Conservation (phyloP, 2,113 vertebrate species). For the Apus apus region DNA sequence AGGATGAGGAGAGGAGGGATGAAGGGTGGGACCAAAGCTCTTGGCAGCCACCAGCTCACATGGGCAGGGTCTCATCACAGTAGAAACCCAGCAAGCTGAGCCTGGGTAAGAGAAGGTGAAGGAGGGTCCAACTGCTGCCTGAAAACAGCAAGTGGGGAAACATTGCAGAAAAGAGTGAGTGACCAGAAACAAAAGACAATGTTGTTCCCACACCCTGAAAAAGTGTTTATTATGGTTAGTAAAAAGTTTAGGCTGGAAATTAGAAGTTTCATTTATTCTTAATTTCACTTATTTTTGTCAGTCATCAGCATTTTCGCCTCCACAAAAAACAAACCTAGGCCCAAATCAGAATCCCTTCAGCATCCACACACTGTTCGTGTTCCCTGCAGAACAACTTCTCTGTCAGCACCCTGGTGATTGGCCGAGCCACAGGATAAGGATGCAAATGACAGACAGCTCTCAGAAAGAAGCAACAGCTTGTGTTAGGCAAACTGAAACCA, state of each 20-base stretch:
- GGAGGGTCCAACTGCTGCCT: not conserved
- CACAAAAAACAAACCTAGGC: not conserved
- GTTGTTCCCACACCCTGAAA: not conserved
- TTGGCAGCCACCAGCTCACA: accelerated
- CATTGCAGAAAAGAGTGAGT: not conserved
- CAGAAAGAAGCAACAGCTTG: not conserved
- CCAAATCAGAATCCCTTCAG: not conserved
- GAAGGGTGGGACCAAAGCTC: not conserved
- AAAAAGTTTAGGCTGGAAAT: not conserved
- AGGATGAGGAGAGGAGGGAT: not conserved
- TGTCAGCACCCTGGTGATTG: not conserved
- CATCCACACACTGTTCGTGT: not conserved
- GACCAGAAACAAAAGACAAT: not conserved
- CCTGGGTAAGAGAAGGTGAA: not conserved
- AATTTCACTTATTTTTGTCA: not conserved
- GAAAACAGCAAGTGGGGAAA: not conserved
- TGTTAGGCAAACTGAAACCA: not conserved
- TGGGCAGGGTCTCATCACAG: not conserved
- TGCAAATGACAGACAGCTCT: not conserved
- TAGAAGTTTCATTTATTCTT: not conserved
- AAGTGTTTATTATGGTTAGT: not conserved
- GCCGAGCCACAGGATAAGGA: not conserved
- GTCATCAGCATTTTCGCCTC: not conserved
- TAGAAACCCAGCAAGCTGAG: not conserved
- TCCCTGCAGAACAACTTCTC: not conserved